Conservation (phyloP, 2,888 invertebrate genomes). For the Nomada fucata region DNA sequence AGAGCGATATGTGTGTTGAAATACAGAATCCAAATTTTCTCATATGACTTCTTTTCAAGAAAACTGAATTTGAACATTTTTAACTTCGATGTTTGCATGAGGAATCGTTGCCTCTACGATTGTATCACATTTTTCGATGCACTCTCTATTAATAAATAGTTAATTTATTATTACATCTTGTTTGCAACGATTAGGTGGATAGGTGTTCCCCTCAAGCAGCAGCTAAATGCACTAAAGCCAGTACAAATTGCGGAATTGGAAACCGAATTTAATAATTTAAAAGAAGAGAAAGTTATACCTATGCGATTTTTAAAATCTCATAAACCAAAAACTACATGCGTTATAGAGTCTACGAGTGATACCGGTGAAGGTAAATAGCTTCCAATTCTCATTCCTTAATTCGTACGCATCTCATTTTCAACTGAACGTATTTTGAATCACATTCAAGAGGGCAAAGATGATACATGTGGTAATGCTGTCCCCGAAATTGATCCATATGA, state of each 20-base stretch:
- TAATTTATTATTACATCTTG: not conserved
- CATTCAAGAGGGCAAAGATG: slow-evolving; percentile 85
- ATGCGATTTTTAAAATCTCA: slow-evolving; percentile 92
- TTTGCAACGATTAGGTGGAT: slow-evolving; percentile 89
- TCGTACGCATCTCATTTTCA: slow-evolving; percentile 10
- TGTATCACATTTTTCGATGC: too few relatives aligned
- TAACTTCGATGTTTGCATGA: too few relatives aligned
- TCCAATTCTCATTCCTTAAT: slow-evolving; percentile 11
- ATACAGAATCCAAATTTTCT: too few relatives aligned
- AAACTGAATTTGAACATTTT: too few relatives aligned
- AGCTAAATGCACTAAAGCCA: slow-evolving; percentile 93
- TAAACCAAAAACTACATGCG: slow-evolving; percentile 88
- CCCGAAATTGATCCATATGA: slow-evolving; percentile 95
- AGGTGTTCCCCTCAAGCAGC: slow-evolving; percentile 92
- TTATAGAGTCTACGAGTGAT: slow-evolving; percentile 85
- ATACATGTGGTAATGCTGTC: slow-evolving; percentile 86
- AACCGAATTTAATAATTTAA: slow-evolving; percentile 92
- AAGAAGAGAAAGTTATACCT: slow-evolving; percentile 88
- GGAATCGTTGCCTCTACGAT: too few relatives aligned
- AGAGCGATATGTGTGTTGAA: too few relatives aligned
- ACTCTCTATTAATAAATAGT: not conserved
- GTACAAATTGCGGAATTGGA: slow-evolving; percentile 95
- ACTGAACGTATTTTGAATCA: slow-evolving; percentile 7
- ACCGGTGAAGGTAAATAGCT: slow-evolving; percentile 84
- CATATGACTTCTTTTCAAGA: too few relatives aligned